Conservation (phyloP, 2,113 vertebrate species). For the Monarcha castaneiventris region DNA sequence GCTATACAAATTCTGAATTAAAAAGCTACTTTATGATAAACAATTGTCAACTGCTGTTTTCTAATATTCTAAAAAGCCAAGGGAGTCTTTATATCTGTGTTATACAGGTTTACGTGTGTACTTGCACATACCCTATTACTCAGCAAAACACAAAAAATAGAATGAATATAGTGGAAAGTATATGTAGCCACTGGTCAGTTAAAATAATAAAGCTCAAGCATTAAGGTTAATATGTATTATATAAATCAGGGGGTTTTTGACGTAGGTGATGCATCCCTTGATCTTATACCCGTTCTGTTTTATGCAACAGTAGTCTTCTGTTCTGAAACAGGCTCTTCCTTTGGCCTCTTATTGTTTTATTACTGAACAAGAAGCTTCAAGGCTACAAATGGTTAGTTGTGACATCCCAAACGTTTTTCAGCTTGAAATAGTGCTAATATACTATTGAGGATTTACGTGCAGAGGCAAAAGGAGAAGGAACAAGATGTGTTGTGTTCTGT, state of each 20-base stretch:
- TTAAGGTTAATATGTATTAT: neutral
- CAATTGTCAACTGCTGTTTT: neutral
- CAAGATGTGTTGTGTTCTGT: neutral
- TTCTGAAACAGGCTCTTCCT: neutral
- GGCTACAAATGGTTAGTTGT: neutral
- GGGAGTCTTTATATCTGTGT: neutral
- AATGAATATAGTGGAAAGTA: neutral
- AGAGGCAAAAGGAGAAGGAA: neutral
- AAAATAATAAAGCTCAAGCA: neutral
- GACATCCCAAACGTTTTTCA: neutral
- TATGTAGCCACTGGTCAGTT: neutral
- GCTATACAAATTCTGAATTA: neutral
- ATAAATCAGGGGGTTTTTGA: neutral
- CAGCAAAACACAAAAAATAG: neutral
- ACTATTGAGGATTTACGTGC: neutral
- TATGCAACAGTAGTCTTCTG: neutral
- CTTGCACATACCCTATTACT: neutral
- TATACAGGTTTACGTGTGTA: neutral
- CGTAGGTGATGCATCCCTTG: accelerated
- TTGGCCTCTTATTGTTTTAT: neutral
- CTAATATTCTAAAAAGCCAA: neutral
- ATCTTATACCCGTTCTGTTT: neutral
- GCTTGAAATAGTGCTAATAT: neutral
- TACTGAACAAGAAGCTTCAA: neutral
- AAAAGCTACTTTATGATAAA: neutral